These are phyloP conservation scores for Otocyon megalotis DNA, from an alignment of 2,113 vertebrate species.

Conservation along the genomic window DNA sequence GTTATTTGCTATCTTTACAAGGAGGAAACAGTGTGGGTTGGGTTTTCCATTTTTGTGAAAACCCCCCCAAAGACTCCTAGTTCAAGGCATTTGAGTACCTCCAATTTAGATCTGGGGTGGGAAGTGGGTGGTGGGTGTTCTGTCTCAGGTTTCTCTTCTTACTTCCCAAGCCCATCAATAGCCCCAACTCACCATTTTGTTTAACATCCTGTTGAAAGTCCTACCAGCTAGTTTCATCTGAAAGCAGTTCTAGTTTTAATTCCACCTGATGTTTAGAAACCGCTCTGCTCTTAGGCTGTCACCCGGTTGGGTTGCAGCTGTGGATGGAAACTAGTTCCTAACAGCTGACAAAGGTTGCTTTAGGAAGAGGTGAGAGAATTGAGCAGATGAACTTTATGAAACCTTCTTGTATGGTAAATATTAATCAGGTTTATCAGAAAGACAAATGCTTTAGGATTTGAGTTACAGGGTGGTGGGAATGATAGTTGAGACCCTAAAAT, in stretches of 20 bases:
- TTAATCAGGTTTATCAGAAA: background rate
- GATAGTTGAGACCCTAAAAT: background rate
- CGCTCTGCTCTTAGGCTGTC: background rate
- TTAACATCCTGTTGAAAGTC: background rate
- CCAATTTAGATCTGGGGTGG: background rate
- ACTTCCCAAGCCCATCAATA: background rate
- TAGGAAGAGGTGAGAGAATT: background rate
- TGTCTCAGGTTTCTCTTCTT: background rate
- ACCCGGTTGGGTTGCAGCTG: background rate
- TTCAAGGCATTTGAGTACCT: background rate
- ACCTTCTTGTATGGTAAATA: background rate
- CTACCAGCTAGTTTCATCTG: background rate
- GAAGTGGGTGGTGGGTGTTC: background rate
- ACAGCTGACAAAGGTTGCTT: background rate
- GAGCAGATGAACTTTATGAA: background rate
- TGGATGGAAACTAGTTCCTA: background rate
- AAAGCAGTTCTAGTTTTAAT: background rate
- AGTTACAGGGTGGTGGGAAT: background rate
- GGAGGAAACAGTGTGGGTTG: background rate
- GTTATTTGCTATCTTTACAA: background rate
- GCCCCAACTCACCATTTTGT: background rate
- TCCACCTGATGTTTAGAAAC: background rate
- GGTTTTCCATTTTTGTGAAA: background rate
- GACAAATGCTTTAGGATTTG: background rate
- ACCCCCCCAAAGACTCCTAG: background rate